Percentiles rank a stretch among this genome's conserved stretches.
Conservation (phyloP, 1,140 invertebrate species). For the Vollenhovia emeryi region DNA sequence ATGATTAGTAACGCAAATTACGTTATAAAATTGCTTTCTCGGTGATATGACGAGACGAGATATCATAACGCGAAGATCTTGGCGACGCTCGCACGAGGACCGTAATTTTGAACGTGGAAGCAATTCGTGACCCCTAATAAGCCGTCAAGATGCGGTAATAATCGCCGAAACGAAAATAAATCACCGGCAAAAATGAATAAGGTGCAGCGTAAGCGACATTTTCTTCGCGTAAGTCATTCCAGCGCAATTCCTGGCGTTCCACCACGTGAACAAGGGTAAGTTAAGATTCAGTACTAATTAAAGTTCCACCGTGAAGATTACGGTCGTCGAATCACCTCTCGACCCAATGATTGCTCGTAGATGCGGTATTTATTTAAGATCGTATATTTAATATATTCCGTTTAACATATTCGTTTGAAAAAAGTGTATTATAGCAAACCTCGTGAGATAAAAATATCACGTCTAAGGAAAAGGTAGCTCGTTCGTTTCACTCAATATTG, state of each 20-base stretch:
- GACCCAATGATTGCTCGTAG: conserved; percentile 7
- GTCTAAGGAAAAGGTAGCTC: background rate
- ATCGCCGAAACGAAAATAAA: conserved; percentile 37
- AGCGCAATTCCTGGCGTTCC: conserved; percentile 26
- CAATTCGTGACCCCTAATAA: conserved; percentile 27
- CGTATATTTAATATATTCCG: background rate
- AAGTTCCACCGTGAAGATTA: conserved; percentile 30
- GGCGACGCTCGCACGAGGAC: background rate
- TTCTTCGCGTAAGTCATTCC: conserved; percentile 43
- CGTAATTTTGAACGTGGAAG: background rate
- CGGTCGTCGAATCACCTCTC: background rate
- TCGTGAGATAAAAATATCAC: background rate
- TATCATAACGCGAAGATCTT: background rate
- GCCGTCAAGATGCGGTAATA: conserved; percentile 25
- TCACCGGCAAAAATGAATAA: conserved; percentile 35
- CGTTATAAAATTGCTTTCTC: conserved; percentile 6
- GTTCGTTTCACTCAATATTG: too few species aligned
- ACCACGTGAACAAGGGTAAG: conserved; percentile 14
- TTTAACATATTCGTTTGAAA: too few species aligned
- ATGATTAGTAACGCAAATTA: background rate
- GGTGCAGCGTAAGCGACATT: conserved; percentile 10
- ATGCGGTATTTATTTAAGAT: conserved; percentile 17
- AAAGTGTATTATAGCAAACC: background rate
- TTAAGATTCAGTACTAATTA: conserved; percentile 39
- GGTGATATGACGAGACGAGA: background rate